Evolutionary conservation across 1,140 invertebrate species (phyloP).

Genomic region (Bombus fervidus): DNA sequence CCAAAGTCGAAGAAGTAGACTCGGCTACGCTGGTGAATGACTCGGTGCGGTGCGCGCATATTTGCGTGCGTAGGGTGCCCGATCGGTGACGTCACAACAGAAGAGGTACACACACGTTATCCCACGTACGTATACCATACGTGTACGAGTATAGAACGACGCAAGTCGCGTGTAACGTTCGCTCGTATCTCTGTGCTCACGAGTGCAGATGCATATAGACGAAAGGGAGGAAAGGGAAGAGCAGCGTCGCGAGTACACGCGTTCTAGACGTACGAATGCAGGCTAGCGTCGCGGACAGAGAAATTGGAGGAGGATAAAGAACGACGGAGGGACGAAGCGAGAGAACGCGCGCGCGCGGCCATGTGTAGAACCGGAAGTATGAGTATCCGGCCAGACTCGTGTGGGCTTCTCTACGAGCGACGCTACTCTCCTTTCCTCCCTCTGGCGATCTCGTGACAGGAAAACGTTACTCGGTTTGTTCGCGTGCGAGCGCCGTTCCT

Average conservation of each 20-base stretch:
- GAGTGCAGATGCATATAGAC: too few relatives aligned
- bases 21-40: slow-evolving; percentile 38
- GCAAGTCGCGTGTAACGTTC: slow-evolving; percentile 60
- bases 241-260: neutral
- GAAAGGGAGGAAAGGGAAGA: neutral
- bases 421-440: slow-evolving; percentile 66
- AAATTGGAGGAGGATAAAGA: neutral
- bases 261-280: neutral
- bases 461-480: slow-evolving; percentile 53
- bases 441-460: slow-evolving; percentile 33
- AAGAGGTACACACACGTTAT: slow-evolving; percentile 23
- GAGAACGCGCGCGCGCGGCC: slow-evolving; percentile 60
- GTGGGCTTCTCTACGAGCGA: slow-evolving; percentile 80
- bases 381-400: slow-evolving; percentile 83
- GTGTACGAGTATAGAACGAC: slow-evolving; percentile 3
- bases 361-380: slow-evolving; percentile 83
- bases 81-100: slow-evolving; percentile 49
- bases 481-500: slow-evolving; percentile 62
- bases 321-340: neutral
- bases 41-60: slow-evolving; percentile 37
- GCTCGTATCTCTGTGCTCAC: slow-evolving; percentile 33
- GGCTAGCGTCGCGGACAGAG: neutral
- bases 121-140: neutral
- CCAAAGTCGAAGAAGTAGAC: neutral
- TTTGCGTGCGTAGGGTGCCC: slow-evolving; percentile 51